Evolutionary conservation across 2,113 vertebrate species (phyloP), one percentile per base, ranked within the genome.

Genomic region (Hippocampus barbouri): DNA sequence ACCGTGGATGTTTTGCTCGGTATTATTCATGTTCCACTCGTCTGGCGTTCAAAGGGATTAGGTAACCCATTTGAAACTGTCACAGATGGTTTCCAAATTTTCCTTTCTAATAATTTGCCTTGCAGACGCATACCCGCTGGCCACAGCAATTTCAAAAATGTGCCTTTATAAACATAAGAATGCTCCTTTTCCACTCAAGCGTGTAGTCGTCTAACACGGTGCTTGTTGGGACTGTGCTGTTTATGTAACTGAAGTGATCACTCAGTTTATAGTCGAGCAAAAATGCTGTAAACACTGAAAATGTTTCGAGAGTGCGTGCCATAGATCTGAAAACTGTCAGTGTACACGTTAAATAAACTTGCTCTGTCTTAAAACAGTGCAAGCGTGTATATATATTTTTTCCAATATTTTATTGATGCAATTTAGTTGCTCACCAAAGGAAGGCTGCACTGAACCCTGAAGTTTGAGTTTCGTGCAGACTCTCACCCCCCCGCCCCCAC

Each of bases 11-110:
- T 54, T 38, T 16, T 62, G 60, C 71, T 72, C 49, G 54, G 3
- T 73, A 3, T 72, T 80, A 75, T 79, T 76, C 80, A 83, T 80
- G 78, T 76, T 61, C 66, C 62, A 57, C 1, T 78, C 79, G 3
- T 47, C 68, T 84, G 79, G 73, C 66, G 71, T 34, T 79, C 79
- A 71, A 38, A 73, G 84, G 80, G 87, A 89, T 91, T 88, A 83
- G 76, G 71, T 59, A 67, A 70, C 77, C 68, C 79, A 70, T 90
- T 87, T 86, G 83, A 84, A 82, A 68, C 67, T 70, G 9, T 62
- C 72, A 67, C 68, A 75, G 83, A 83, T 74, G 81, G 66, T 82
- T 67, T 76, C 38, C 66, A 84, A 72, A 83, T 73, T 73, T 72
- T 78, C 68, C 72, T 81, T 70, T 69, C 51, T 62, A 66, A 86